phyloP scores from a whole-genome alignment of 1,140 invertebrate species.

The Dendroctonus ponderosae region DNA sequence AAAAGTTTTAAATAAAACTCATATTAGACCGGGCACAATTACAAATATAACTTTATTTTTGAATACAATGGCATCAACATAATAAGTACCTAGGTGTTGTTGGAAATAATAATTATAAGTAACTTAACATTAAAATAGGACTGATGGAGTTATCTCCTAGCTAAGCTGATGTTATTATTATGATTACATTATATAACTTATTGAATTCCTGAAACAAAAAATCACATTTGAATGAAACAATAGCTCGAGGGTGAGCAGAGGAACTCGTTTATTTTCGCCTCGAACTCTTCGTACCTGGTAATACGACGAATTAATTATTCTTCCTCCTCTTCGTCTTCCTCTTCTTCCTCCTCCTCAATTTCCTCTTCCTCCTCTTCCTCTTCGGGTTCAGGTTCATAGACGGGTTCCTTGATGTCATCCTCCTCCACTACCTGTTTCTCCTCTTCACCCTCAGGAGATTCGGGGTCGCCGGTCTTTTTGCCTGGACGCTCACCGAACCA shows the following conservation, averaged over 20 bases:
- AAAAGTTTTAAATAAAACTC: constrained; percentile 16
- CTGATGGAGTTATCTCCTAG: constrained; percentile 14
- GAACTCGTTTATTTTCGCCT: too few species aligned
- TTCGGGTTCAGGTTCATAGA: constrained; percentile 64
- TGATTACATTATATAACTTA: constrained; percentile 25
- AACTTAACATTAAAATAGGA: constrained; percentile 14
- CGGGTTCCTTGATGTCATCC: constrained; percentile 68
- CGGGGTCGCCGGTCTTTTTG: constrained; percentile 83
- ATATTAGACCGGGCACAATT: constrained; percentile 2
- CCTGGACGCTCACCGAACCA: constrained; percentile 92
- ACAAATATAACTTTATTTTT: constrained; percentile 31
- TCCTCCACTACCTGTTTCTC: constrained; percentile 73
- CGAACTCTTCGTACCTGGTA: constrained; percentile 2
- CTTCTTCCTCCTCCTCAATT: constrained; percentile 61
- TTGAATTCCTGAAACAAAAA: constrained; percentile 9
- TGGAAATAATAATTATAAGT: constrained; percentile 21
- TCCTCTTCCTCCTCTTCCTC: constrained; percentile 73
- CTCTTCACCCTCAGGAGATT: constrained; percentile 85
- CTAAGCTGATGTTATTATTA: constrained; percentile 29
- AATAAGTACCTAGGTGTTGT: constrained; percentile 13
- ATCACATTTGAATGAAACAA: too few species aligned
- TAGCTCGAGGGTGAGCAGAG: too few species aligned
- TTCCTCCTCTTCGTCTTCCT: constrained; percentile 67
- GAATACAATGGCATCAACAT: constrained; percentile 20
- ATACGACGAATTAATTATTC: constrained; percentile 58